phyloP scores from a whole-genome alignment of 1,140 invertebrate genomes.

The Macrosteles quadrilineatus region DNA sequence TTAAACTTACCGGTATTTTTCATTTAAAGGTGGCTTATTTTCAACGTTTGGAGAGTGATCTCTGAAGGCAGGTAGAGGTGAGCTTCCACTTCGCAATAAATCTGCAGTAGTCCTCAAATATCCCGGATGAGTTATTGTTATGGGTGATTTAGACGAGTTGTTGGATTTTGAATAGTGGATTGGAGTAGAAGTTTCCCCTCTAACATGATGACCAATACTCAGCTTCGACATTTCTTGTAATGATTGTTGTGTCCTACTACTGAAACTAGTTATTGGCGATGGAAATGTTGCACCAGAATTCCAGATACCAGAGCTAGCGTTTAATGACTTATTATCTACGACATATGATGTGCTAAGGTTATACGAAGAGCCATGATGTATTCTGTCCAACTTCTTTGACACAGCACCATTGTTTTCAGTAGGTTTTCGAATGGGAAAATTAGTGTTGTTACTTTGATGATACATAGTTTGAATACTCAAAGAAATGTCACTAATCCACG shows the following conservation, averaged over 20 bases:
- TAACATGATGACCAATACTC: background rate
- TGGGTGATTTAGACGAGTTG: too few species aligned
- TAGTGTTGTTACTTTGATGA: slow-evolving; percentile 15
- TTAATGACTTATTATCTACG: background rate
- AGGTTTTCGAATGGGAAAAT: slow-evolving; percentile 3
- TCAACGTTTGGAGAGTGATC: too few species aligned
- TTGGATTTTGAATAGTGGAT: too few species aligned
- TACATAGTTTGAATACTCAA: slow-evolving; percentile 3
- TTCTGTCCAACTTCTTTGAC: background rate
- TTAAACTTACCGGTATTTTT: too few species aligned
- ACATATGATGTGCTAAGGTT: slow-evolving; percentile 7
- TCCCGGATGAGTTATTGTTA: too few species aligned
- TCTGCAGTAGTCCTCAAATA: too few species aligned
- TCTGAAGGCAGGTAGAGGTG: too few species aligned
- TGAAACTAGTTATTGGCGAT: background rate
- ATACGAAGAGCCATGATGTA: background rate
- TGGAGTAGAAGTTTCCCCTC: too few species aligned
- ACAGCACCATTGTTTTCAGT: background rate
- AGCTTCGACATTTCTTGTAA: background rate
- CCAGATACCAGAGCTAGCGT: background rate
- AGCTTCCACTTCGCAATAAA: too few species aligned
- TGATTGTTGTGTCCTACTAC: background rate
- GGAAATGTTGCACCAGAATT: background rate
- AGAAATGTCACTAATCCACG: background rate
- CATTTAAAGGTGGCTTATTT: too few species aligned